These are phyloP conservation scores for Antrozous pallidus DNA, from an alignment of 2,797 vertebrate genomes.

Conservation along the genomic window DNA sequence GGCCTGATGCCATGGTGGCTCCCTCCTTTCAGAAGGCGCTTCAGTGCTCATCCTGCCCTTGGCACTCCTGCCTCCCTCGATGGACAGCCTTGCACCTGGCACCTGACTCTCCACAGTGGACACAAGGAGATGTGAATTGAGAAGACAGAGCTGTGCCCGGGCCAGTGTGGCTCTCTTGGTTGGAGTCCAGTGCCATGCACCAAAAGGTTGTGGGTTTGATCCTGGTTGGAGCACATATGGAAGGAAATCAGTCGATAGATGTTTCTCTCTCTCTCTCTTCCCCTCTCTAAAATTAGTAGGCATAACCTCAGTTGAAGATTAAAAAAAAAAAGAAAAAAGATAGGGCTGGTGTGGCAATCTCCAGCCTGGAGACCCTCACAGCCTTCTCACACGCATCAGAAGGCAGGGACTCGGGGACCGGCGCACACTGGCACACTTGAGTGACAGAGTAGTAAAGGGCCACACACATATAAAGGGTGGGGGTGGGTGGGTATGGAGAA, in stretches of 20 bases:
- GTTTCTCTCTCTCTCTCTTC: background rate
- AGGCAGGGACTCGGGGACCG: background rate
- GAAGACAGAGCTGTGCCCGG: background rate
- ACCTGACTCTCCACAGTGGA: background rate
- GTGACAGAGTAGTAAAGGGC: background rate
- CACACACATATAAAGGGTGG: rapidly evolving
- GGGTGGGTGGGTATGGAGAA: background rate
- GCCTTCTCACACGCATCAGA: background rate
- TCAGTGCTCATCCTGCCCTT: background rate
- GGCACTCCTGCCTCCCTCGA: background rate
- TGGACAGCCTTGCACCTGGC: background rate
- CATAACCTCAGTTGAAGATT: background rate
- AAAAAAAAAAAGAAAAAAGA: background rate
- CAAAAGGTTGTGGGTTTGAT: background rate
- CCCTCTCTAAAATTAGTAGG: background rate
- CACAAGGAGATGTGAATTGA: background rate
- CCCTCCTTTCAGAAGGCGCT: background rate
- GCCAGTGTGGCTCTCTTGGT: background rate
- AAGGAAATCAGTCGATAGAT: background rate
- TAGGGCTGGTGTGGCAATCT: background rate
- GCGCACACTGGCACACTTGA: background rate
- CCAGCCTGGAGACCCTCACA: background rate
- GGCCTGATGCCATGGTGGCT: background rate
- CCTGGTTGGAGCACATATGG: background rate
- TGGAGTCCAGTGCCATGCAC: background rate